Percentiles rank a stretch among this genome's conserved stretches.
Evolutionary conservation across 2,888 invertebrate genomes (phyloP).

Genomic region (Micropterix aruncella): DNA sequence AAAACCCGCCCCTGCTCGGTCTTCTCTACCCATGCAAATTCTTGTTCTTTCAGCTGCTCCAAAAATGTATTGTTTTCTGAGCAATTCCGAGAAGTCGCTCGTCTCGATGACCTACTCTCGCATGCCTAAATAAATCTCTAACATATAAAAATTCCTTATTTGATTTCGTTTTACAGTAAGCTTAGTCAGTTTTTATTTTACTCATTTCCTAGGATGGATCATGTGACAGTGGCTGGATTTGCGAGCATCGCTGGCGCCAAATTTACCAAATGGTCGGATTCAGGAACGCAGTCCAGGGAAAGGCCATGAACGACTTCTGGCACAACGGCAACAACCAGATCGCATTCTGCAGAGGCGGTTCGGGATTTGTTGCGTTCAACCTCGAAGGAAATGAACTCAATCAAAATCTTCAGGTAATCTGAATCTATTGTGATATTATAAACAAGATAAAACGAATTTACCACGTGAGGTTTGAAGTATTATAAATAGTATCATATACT

Average conservation of each 20-base stretch:
- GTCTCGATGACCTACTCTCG: no score
- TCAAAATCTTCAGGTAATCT: slow-evolving; percentile 38
- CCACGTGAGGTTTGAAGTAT: no score
- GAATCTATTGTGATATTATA: no score
- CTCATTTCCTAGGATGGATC: slow-evolving; percentile 31
- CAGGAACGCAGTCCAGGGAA: slow-evolving; percentile 46
- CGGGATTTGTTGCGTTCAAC: slow-evolving; percentile 63
- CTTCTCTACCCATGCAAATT: no score
- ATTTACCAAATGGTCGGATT: slow-evolving; percentile 68
- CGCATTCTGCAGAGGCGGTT: slow-evolving; percentile 59
- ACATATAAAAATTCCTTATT: no score
- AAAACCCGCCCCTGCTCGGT: no score
- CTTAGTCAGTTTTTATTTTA: neutral
- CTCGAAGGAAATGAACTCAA: slow-evolving; percentile 42
- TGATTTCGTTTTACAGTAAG: neutral
- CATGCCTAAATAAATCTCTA: no score
- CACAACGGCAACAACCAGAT: slow-evolving; percentile 67
- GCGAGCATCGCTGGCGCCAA: slow-evolving; percentile 72
- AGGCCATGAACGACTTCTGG: slow-evolving; percentile 55
- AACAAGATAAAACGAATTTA: no score
- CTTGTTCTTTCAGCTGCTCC: no score
- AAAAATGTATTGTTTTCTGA: no score
- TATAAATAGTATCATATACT: no score
- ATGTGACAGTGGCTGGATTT: slow-evolving; percentile 62
- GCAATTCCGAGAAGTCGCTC: no score